These are phyloP conservation scores for Gavia stellata DNA, from an alignment of 2,113 vertebrate genomes.

Conservation along the genomic window DNA sequence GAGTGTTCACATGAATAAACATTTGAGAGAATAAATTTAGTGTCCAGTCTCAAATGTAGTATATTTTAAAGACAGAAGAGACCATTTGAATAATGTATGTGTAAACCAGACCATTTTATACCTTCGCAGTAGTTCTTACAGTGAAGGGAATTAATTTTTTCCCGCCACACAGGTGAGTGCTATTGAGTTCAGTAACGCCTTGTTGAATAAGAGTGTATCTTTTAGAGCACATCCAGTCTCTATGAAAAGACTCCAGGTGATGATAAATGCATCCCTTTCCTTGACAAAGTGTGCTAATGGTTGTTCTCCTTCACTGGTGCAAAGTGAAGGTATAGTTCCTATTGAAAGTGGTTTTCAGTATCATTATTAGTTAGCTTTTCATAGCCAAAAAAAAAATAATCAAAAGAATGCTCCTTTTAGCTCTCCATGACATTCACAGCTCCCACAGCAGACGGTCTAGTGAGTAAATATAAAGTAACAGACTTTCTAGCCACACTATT, in stretches of 20 bases:
- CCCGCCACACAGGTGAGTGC: constrained; percentile 13
- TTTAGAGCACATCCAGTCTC: constrained; percentile 41
- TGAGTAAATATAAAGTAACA: constrained; percentile 68
- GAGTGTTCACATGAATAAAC: constrained; percentile 17
- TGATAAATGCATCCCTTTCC: constrained; percentile 54
- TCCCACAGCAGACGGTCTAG: constrained; percentile 60
- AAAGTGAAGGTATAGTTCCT: constrained; percentile 53
- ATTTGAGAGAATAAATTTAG: constrained; percentile 12
- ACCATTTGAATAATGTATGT: constrained; percentile 14
- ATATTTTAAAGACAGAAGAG: neutral
- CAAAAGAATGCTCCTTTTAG: constrained; percentile 49
- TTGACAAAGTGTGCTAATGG: constrained; percentile 53
- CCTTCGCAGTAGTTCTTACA: neutral
- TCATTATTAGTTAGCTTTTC: constrained; percentile 57
- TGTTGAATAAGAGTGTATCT: constrained; percentile 37
- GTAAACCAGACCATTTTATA: neutral
- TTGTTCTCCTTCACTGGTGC: constrained; percentile 35
- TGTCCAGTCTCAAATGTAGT: neutral
- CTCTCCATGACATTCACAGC: constrained; percentile 55
- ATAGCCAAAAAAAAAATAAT: neutral
- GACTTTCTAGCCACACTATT: constrained; percentile 63
- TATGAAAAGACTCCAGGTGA: constrained; percentile 54
- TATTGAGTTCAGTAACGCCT: constrained; percentile 38
- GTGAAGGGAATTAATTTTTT: constrained; percentile 23
- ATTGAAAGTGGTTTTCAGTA: constrained; percentile 38